A percentile compares a stretch with the other conserved stretches of the same genome.
phyloP scores from a whole-genome alignment of 2,113 vertebrate species.

The Isichthys henryi region DNA sequence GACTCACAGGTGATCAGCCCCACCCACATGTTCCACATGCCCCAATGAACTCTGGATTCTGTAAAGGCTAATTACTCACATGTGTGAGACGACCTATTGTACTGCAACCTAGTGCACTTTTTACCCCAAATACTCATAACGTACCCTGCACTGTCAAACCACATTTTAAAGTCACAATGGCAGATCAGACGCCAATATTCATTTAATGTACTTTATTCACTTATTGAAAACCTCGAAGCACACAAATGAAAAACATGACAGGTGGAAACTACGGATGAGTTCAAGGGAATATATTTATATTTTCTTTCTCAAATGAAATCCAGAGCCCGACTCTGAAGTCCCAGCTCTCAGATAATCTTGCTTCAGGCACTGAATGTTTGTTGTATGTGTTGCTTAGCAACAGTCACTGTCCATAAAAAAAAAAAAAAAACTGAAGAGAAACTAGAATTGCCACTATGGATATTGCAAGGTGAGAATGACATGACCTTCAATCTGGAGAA shows the following conservation, averaged over 20 bases:
- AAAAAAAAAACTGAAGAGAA: conserved; percentile 18
- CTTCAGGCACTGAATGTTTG: conserved; percentile 8
- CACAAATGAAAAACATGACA: background rate
- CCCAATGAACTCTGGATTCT: background rate
- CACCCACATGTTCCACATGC: background rate
- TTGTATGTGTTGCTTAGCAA: conserved; percentile 20
- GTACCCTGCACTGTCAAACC: background rate
- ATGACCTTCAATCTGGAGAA: background rate
- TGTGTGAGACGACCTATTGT: background rate
- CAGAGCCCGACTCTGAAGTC: background rate
- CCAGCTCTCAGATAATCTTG: conserved; percentile 1
- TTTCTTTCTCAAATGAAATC: conserved; percentile 16
- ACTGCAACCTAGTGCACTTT: background rate
- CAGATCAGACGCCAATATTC: background rate
- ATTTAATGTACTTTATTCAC: background rate
- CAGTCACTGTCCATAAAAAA: conserved; percentile 19
- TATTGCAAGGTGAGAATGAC: conserved; percentile 1
- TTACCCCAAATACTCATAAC: background rate
- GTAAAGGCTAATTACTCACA: background rate
- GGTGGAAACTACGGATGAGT: background rate
- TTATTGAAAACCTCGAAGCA: background rate
- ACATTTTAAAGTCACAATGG: background rate
- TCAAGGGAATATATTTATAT: conserved; percentile 11
- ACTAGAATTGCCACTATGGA: conserved; percentile 27
- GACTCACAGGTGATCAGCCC: background rate